A percentile compares a stretch with the other conserved stretches of the same genome.
phyloP scores from a whole-genome alignment of 1,140 invertebrate genomes.

The Elymnias hypermnestra region DNA sequence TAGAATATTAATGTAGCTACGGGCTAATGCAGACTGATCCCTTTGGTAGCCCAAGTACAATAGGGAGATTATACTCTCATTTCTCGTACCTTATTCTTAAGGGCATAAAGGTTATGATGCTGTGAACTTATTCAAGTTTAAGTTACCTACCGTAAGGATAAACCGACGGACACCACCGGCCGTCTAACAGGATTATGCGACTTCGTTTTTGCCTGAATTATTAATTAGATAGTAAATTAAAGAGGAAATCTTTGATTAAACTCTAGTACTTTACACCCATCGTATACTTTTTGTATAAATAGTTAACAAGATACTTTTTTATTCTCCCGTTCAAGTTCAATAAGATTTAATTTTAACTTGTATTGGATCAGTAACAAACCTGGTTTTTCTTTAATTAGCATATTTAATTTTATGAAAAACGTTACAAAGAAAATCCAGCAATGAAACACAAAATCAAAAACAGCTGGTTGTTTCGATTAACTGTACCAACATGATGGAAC shows the following conservation, averaged over 20 bases:
- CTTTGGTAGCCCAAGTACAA: conserved; percentile 23
- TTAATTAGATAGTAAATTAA: conserved; percentile 31
- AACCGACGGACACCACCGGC: conserved; percentile 25
- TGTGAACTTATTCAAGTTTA: neutral
- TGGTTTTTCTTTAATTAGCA: too few relatives aligned
- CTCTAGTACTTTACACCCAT: too few relatives aligned
- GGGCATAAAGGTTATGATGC: conserved; percentile 9
- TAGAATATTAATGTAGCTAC: conserved; percentile 54
- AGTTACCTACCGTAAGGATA: conserved; percentile 21
- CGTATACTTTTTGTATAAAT: too few relatives aligned
- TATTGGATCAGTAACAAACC: too few relatives aligned
- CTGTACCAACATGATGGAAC: too few relatives aligned
- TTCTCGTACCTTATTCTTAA: conserved; percentile 3
- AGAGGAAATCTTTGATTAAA: conserved; percentile 28
- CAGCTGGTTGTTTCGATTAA: too few relatives aligned
- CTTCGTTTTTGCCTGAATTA: conserved; percentile 37
- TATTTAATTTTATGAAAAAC: too few relatives aligned
- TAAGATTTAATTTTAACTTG: too few relatives aligned
- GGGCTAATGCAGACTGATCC: conserved; percentile 41
- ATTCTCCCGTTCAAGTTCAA: too few relatives aligned
- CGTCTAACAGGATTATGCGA: conserved; percentile 45
- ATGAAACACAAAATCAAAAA: too few relatives aligned
- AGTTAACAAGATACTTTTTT: too few relatives aligned
- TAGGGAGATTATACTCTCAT: conserved; percentile 10
- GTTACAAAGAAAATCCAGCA: too few relatives aligned